Evolutionary conservation across 2,113 vertebrate species (phyloP), one percentile per base, ranked within the genome.

Genomic region (Suricata suricatta): DNA sequence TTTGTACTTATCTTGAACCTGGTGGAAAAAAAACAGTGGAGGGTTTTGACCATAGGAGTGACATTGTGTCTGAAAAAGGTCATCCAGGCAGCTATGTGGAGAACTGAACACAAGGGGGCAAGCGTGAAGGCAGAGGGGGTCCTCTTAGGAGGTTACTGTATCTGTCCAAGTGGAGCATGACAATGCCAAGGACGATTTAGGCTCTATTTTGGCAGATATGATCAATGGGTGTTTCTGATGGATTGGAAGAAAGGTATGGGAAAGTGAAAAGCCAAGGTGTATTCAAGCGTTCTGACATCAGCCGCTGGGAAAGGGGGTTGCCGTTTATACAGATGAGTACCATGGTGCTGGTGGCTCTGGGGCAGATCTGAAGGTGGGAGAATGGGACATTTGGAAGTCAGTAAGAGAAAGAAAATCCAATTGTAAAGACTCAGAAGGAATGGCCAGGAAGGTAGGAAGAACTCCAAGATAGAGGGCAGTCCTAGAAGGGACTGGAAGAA

Each of bases 1-100:
- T 83, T 63, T 77, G 33, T 41, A 79, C 79, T 92, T 63, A 71
- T 47, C 89, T 21, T 84, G 31, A 86, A 90, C 72, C 25, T 94
- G 29, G 72, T 63, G n/a, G 74, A 71, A 71, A 80, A 13, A 2
- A 74, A 13, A 1, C 13, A n/a, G 5, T 44, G 9, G 11, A 88
- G 21, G 7, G 0, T 74, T 82, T 88, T 80, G 12, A 33, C 76
- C 2, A 17, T 12, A 16, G 13, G 25, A 54, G 54, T 29, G 29
- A 10, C 5, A 29, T 31, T 87, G 25, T 3, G 38, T 33, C 44
- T 60, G 35, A 23, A 31, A 72, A 31, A 44, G 31, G 35, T 27
- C 9, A 76, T 5, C 5, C 5, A 27, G 21, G 3, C 0, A n/a
- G 17, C 50, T 35, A 1, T n/a, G 4, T n/a, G 60, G 21, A 68